Base-by-base conservation (phyloP, 2,113 vertebrate genomes). In the Prunella fulvescens region DNA sequence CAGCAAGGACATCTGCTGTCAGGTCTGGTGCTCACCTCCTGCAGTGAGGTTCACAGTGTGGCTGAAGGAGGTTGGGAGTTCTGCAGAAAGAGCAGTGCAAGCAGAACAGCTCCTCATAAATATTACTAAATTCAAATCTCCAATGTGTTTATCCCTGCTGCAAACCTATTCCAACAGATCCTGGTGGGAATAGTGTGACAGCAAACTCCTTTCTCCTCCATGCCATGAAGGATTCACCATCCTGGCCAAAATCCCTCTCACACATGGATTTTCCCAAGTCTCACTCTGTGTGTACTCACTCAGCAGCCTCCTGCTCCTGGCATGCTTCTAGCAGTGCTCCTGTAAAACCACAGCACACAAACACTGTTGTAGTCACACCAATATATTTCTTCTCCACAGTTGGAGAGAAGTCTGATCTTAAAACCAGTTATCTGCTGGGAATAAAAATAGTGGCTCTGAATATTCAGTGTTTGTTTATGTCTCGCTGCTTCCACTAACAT, bases 401-500 rank as follows among this genome's bases (percentile, higher is more conserved):
- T 58, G 54, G 71, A 93, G 29, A 73, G 70, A 88, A 93, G 42
- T 58, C 86, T 72, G 56, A 90, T 92, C 92, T 95, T 90, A 88
- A 93, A 97, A 88, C 81, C 58, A 90, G 82, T 44, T 88, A 94
- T 96, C 92, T 90, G 58, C 72, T 85, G 62, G 51, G 88, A 94
- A 93, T 77, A 95, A 95, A 95, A 97, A 92, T 73, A 90, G 81
- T 56, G 60, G 28, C 62, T 86, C 87, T 95, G 79, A 96, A 96
- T 95, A 96, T 94, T 97, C 94, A 94, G 64, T 86, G 81, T 96
- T 95, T 94, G 93, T 95, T 95, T 96, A 91, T 86, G 66, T 96
- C 85, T 94, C 67, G 6, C 64, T 58, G 81, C 74, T 96, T 95
- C 79, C 87, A 83, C 92, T 82, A 94, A 57, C 81, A 60, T 90